These are phyloP conservation scores for Corvus cornix DNA, from an alignment of 2,113 vertebrate genomes.

Conservation along the genomic window DNA sequence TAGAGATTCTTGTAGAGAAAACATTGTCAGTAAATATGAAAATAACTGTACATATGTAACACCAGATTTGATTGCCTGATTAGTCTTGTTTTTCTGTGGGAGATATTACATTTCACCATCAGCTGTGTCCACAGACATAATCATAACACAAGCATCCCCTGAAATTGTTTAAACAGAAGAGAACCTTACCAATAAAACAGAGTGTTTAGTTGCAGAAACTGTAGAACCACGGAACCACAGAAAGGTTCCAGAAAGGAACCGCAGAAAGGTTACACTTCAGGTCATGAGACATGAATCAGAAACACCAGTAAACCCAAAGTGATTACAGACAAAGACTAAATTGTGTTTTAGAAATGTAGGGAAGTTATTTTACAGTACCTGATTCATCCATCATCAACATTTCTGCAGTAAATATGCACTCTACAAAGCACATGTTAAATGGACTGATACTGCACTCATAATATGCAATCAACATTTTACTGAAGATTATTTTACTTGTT, in stretches of 20 bases:
- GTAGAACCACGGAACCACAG: not conserved
- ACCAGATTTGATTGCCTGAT: not conserved
- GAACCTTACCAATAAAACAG: not conserved
- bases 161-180: not conserved
- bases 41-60: not conserved
- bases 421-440: not conserved
- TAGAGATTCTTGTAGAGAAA: not conserved
- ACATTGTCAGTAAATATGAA: not conserved
- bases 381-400: not conserved
- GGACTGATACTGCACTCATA: not conserved
- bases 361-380: not conserved
- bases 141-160: not conserved
- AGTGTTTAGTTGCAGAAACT: not conserved
- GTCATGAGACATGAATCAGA: not conserved
- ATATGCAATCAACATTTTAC: not conserved
- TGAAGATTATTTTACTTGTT: not conserved
- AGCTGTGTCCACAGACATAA: not conserved
- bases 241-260: not conserved
- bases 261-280: not conserved
- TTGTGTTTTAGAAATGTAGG: not conserved
- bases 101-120: not conserved
- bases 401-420: not conserved
- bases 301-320: not conserved
- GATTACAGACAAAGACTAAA: not conserved
- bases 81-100: not conserved